Evolutionary conservation across 2,113 vertebrate species (phyloP), one percentile per base, ranked within the genome.

Genomic region (Leptosomus discolor): DNA sequence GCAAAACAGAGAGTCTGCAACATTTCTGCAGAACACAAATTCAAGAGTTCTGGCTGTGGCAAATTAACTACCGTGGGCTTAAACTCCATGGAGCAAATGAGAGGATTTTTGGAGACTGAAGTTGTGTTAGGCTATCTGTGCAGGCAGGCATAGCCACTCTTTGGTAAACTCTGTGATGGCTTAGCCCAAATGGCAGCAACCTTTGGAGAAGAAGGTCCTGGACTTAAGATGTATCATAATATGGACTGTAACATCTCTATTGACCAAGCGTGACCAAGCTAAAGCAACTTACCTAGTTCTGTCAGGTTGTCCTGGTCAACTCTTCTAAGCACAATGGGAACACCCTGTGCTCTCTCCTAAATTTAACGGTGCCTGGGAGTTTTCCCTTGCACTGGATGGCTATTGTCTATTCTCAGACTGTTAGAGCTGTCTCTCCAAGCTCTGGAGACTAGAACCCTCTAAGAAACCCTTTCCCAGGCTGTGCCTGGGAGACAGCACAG

Each of bases 311-410:
- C 17, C 13, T 15, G 5, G 10, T 67, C 56, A 37, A 29, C 4
- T 54, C 9, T 60, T 79, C 48, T 61, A 68, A 79, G 22, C 9
- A 63, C 4, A 30, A 11, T 22, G 8, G 11, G n/a, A 57, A 13
- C 15, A 26, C 16, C n/a, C 70, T 39, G 12, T 29, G 8, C 6
- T 70, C 27, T 76, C 13, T 76, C 14, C 29, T 46, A 58, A 57
- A 51, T 82, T 37, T 45, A 64, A 15, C 1, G 2, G 6, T 74
- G 8, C 15, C 19, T 0, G 0, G 39, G 23, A 69, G 3, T 23
- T 39, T 89, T 85, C 41, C 22, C 23, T 69, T 51, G 16, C 20
- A n/a, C 17, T 48, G 11, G 26, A 36, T 16, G 7, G 12, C 17
- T 26, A 7, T 15, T 43, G 29, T 60, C 20, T 12, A 14, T 36